Evolutionary conservation across 2,113 vertebrate species (phyloP).

Genomic region (Hippocampus mohnikei): DNA sequence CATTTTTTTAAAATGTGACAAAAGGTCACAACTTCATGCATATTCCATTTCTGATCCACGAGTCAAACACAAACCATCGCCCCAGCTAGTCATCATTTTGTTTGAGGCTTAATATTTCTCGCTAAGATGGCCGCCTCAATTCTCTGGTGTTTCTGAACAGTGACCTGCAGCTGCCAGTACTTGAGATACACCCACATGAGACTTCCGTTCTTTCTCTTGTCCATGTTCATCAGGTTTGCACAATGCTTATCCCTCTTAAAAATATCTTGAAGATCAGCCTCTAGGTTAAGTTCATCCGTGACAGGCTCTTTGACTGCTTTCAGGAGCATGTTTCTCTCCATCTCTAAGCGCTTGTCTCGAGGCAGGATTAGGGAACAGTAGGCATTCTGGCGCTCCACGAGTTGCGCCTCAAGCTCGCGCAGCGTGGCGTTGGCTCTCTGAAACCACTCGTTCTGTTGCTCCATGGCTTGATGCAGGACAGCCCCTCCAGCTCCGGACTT

Average conservation of each 20-base stretch:
- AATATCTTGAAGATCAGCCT: conserved; percentile 84
- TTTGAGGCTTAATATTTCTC: conserved; percentile 26
- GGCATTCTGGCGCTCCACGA: conserved; percentile 83
- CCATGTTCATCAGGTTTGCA: conserved; percentile 79
- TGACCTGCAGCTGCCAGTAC: conserved; percentile 86
- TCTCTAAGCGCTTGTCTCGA: conserved; percentile 75
- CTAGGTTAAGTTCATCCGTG: conserved; percentile 73
- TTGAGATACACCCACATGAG: conserved; percentile 96
- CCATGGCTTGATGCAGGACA: conserved; percentile 74
- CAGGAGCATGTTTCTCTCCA: conserved; percentile 85
- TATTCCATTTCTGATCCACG: conserved; percentile 24
- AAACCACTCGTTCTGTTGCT: conserved; percentile 79
- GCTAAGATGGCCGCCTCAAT: conserved; percentile 76
- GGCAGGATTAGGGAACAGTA: conserved; percentile 85
- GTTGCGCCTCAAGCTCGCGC: conserved; percentile 78
- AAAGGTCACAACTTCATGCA: conserved; percentile 7
- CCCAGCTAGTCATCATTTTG: conserved; percentile 40
- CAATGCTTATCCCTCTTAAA: conserved; percentile 89
- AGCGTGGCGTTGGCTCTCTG: conserved; percentile 71
- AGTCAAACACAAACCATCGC: conserved; percentile 18
- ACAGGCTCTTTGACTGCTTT: conserved; percentile 78
- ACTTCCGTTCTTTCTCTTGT: conserved; percentile 83
- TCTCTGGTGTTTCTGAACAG: conserved; percentile 80
- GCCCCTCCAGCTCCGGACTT: conserved; percentile 68
- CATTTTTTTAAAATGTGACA: conserved; percentile 9